A percentile compares a stretch with the other conserved stretches of the same genome.
These are phyloP conservation scores for Hapalemur alaotrensis DNA, from an alignment of 2,797 vertebrate species.

Conservation along the genomic window DNA sequence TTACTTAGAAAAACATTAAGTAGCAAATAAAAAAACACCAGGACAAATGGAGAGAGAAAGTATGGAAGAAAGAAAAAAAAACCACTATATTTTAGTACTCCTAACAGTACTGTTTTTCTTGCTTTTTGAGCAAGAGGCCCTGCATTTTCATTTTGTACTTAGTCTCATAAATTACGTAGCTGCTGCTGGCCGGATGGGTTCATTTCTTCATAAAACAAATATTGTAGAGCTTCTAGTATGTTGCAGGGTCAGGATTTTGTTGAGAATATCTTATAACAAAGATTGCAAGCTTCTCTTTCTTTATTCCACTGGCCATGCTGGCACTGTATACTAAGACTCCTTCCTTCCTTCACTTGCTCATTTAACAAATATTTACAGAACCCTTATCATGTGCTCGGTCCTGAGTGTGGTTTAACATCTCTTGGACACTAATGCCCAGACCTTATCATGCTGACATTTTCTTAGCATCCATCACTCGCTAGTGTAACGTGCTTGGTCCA, in stretches of 20 bases:
- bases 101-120: not conserved
- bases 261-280: not conserved
- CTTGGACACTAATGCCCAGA: not conserved
- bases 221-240: not conserved
- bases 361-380: constrained; percentile 7
- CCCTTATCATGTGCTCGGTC: not conserved
- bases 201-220: not conserved
- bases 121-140: not conserved
- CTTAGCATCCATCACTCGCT: not conserved
- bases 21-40: not conserved
- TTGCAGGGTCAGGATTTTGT: not conserved
- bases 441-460: not conserved
- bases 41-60: not conserved
- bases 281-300: not conserved
- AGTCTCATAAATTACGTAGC: not conserved
- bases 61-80: not conserved
- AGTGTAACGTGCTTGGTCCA: not conserved
- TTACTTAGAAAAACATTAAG: not conserved
- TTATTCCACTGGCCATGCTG: not conserved
- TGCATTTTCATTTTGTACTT: not conserved
- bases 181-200: not conserved
- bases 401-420: not conserved
- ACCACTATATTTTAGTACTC: not conserved
- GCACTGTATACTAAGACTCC: not conserved
- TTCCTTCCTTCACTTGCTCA: not conserved